Percentiles rank a stretch among this genome's conserved stretches.
These are phyloP conservation scores for Anthoscopus minutus DNA, from an alignment of 2,113 vertebrate genomes.

Conservation along the genomic window DNA sequence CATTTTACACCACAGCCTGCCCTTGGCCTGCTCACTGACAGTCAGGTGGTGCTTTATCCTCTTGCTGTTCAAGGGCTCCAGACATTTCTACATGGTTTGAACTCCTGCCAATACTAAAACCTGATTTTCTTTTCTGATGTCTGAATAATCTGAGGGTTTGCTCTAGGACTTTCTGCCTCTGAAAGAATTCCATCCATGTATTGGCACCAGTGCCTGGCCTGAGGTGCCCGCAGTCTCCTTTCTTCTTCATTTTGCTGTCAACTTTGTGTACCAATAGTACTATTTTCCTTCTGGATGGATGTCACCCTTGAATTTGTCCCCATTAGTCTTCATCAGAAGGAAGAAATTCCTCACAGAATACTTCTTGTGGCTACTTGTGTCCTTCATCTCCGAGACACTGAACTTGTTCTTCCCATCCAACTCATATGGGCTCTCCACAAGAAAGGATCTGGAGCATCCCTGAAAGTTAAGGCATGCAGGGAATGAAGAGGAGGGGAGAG, in stretches of 20 bases:
- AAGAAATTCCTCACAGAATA: not conserved
- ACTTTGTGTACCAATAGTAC: not conserved
- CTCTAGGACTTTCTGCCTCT: not conserved
- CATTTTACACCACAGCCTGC: not conserved
- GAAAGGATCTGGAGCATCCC: not conserved
- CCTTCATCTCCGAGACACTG: not conserved
- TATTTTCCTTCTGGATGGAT: not conserved
- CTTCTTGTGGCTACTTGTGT: not conserved
- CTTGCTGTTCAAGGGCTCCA: not conserved
- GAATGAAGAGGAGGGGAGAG: not conserved
- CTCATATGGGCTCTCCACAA: not conserved
- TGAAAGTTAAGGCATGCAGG: not conserved
- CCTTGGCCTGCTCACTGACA: rapidly evolving
- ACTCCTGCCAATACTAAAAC: not conserved
- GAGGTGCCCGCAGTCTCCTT: not conserved
- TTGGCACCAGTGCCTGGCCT: not conserved
- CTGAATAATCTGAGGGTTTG: not conserved
- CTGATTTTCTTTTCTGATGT: not conserved
- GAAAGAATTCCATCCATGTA: not conserved
- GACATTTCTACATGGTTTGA: not conserved
- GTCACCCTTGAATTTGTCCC: not conserved
- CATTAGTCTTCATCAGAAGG: not conserved
- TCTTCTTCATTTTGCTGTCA: not conserved
- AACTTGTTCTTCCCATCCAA: not conserved
- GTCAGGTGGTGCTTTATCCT: not conserved